Base-by-base conservation (phyloP, 2,113 vertebrate genomes). In the Actinemys pallida region DNA sequence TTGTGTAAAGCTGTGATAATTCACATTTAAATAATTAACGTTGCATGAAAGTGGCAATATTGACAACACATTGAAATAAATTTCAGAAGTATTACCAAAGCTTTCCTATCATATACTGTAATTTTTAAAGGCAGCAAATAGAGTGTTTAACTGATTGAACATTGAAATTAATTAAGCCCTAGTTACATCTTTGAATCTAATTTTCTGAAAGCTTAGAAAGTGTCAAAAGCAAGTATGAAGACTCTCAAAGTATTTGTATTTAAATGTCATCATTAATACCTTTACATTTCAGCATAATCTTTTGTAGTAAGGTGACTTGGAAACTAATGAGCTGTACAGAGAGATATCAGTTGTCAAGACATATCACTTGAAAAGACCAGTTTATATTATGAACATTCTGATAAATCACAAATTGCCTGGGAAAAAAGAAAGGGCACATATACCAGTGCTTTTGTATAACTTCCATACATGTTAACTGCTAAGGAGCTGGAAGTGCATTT, bases 61-160 rank as follows among this genome's bases (percentile, higher is more conserved):
- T 75, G 29, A 69, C 65, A 72, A 72, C 17, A 72, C n/a, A 72
- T 5, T 78, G 25, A 84, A 1, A 1, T 3, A 52, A 52, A 24
- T 86, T 81, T 39, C 83, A 45, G 2, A 89, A 24, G 4, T 85
- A 56, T 50, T 88, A 1, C 1, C 13, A 62, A 88, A 91, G 1
- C 1, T 88, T 1, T 83, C 83, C 5, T 0, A 6, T 2, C 35
- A 2, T 14, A 83, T 65, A 35, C 45, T 69, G 1, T 8, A 81
- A 39, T n/a, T 10, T 86, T 80, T 85, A 54, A 42, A 56, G 13
- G 9, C 2, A 88, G 11, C 81, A 90, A 86, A 88, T 20, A 4
- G 0, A 56, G 6, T 22, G 69, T 88, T 91, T 5, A 1, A 0
- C 39, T 47, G 11, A 8, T 47, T 52, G 16, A 72, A 81, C 76